Conservation (phyloP, 2,113 vertebrate genomes). For the Lipophrys pholis region DNA sequence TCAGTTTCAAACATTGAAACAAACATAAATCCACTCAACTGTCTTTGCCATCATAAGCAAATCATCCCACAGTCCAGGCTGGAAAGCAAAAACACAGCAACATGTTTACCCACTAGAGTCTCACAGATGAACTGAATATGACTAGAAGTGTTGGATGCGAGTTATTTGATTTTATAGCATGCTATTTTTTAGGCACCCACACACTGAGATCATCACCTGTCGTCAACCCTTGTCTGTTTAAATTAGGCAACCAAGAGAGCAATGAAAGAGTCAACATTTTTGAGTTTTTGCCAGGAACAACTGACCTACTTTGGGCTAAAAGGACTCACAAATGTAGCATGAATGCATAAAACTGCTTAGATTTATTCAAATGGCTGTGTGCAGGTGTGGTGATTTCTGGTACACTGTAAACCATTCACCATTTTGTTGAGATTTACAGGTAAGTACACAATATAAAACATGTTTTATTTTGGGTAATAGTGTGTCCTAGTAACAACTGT, state of each 20-base stretch:
- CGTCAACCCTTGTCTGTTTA: slow-evolving; percentile 26
- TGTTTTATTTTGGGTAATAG: not conserved
- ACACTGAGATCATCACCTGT: slow-evolving; percentile 26
- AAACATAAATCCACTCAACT: not conserved
- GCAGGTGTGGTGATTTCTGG: slow-evolving; percentile 9
- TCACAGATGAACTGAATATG: slow-evolving; percentile 16
- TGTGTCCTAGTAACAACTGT: not conserved
- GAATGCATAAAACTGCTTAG: not conserved
- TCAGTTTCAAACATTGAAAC: slow-evolving; percentile 3
- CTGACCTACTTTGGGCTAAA: slow-evolving; percentile 45
- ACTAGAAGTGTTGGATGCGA: slow-evolving; percentile 1
- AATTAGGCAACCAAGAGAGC: slow-evolving; percentile 28
- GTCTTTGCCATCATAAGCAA: not conserved
- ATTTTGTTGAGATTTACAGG: not conserved
- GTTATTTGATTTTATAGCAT: not conserved
- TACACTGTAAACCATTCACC: slow-evolving; percentile 3
- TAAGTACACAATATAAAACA: not conserved
- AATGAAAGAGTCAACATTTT: slow-evolving; percentile 18
- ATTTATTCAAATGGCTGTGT: not conserved
- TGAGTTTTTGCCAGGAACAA: slow-evolving; percentile 17
- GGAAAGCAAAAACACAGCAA: not conserved
- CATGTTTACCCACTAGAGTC: not conserved
- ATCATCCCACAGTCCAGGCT: not conserved
- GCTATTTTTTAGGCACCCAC: slow-evolving; percentile 30
- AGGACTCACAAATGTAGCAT: slow-evolving; percentile 15